Base-by-base conservation (phyloP, 2,113 vertebrate species). In the Pluvianellus socialis region DNA sequence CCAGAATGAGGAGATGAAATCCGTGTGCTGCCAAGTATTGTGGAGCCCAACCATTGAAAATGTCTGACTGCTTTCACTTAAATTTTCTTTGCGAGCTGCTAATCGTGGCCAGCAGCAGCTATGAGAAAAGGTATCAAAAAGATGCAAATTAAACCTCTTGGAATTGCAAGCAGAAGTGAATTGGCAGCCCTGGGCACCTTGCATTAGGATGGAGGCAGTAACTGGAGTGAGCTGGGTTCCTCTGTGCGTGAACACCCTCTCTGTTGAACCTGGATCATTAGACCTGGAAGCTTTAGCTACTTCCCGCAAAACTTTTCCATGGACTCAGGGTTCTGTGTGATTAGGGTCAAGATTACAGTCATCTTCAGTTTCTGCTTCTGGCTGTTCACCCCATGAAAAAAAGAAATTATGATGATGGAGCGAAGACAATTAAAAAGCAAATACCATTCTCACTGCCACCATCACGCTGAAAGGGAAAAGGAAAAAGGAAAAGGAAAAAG, bases 21-120 rank as follows among this genome's bases (percentile, higher is more conserved):
- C 55, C 0, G 0, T 14, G 40, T 66, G 21, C 55, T 79, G 42
- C 47, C 44, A 32, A 55, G 52, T 14, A 10, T 8, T 32, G 22
- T 20, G 14, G 32, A 72, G 45, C 40, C 58, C 20, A 26, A 28
- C 16, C 47, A 44, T 38, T 23, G 11, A 4, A 14, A 44, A 38
- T 35, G 50, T 30, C 56, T 44, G 33, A 22, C 62, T 66, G 32
- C 45, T 61, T 87, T 63, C 24, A 12, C 71, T 66, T 44, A 4
- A 1, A 0, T 44, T 72, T 40, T 52, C n/a, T 67, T 61, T 75
- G 62, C 45, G 44, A 59, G 61, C 50, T 79, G 2, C 80, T 66
- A 8, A 40, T 75, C 9, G 4, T 9, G 20, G 44, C 79, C 82
- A 63, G 86, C 42, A 86, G 44, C 44, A 40, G 19, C 44, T 33